These are phyloP conservation scores for Eledona agricola DNA, from an alignment of 2,888 invertebrate species.

Conservation along the genomic window DNA sequence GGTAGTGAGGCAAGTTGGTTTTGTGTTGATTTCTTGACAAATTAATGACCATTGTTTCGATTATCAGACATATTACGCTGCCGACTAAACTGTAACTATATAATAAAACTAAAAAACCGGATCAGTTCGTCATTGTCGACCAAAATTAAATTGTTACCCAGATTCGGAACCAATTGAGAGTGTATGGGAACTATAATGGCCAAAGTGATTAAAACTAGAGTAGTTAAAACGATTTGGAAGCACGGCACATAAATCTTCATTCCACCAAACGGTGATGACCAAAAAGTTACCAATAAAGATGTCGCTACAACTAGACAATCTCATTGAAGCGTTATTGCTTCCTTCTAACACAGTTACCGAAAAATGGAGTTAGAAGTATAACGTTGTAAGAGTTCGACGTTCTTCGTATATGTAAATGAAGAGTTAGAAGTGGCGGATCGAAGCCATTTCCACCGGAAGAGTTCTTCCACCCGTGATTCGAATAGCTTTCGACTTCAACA, in stretches of 20 bases:
- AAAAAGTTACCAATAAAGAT: constrained; percentile 56
- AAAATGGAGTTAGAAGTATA: constrained; percentile 55
- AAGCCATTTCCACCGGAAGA: constrained; percentile 10
- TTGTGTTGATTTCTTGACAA: constrained; percentile 50
- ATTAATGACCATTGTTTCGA: constrained; percentile 56
- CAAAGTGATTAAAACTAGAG: constrained; percentile 51
- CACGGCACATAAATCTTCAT: constrained; percentile 55
- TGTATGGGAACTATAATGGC: constrained; percentile 52
- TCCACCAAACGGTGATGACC: constrained; percentile 55
- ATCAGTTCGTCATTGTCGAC: neutral
- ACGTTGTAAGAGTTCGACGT: constrained; percentile 49
- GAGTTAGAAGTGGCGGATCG: constrained; percentile 45
- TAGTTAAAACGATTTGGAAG: constrained; percentile 53
- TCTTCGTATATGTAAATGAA: constrained; percentile 51
- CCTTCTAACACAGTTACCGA: constrained; percentile 52
- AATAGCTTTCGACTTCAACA: constrained; percentile 39
- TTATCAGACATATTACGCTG: constrained; percentile 48
- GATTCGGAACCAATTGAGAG: constrained; percentile 53
- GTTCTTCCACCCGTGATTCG: constrained; percentile 32
- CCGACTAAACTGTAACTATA: constrained; percentile 53
- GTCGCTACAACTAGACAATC: constrained; percentile 53
- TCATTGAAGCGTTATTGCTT: no score
- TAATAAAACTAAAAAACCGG: constrained; percentile 51
- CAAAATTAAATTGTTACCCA: constrained; percentile 51
- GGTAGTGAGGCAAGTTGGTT: constrained; percentile 48